phyloP scores from a whole-genome alignment of 1,140 invertebrate genomes.

The Diorhabda carinulata region DNA sequence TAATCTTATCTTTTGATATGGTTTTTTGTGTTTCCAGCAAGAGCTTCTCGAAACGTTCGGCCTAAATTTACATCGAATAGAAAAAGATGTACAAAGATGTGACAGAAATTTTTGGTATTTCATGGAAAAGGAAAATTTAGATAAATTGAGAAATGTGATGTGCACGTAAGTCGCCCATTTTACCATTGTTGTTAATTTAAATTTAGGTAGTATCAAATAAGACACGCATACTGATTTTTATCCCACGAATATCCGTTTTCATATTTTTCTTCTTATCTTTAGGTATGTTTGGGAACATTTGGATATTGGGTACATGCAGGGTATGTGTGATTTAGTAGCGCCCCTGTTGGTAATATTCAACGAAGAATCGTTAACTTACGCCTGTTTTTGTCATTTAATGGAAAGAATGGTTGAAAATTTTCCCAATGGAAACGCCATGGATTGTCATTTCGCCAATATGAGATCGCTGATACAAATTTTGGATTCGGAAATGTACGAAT shows the following conservation, averaged over 20 bases:
- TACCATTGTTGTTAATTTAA: not conserved
- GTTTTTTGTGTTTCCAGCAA: slow-evolving; percentile 52
- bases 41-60: slow-evolving; percentile 84
- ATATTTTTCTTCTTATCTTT: slow-evolving; percentile 11
- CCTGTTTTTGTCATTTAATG: slow-evolving; percentile 89
- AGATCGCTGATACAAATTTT: slow-evolving; percentile 81
- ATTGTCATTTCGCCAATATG: slow-evolving; percentile 93
- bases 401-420: slow-evolving; percentile 87
- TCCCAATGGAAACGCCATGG: slow-evolving; percentile 90
- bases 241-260: not conserved
- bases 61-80: slow-evolving; percentile 88
- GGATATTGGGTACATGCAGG: slow-evolving; percentile 85
- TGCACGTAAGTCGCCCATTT: slow-evolving; percentile 70
- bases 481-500: slow-evolving; percentile 88
- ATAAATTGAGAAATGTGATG: slow-evolving; percentile 93
- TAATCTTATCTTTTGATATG: not conserved
- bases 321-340: slow-evolving; percentile 94
- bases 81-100: slow-evolving; percentile 94
- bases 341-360: slow-evolving; percentile 89
- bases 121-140: slow-evolving; percentile 74
- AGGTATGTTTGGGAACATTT: slow-evolving; percentile 93
- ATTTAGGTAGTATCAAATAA: not conserved
- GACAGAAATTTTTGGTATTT: slow-evolving; percentile 93
- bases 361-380: slow-evolving; percentile 88
- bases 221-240: not conserved